Evolutionary conservation across 2,888 invertebrate species (phyloP), one percentile per base, ranked within the genome.

Genomic region (Erebia ligea): DNA sequence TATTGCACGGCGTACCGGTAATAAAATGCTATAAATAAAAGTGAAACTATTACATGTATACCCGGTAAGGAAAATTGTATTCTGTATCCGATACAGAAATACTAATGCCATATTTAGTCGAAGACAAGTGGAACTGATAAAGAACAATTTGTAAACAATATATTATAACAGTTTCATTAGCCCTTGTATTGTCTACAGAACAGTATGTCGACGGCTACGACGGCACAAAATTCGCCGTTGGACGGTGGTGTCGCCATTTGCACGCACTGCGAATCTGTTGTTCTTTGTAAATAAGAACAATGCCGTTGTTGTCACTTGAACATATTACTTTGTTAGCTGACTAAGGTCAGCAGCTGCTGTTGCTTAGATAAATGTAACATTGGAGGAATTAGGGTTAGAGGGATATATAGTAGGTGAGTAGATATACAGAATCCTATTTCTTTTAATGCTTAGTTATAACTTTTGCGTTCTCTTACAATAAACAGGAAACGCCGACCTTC

Each of bases 141-240:
- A 62, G 62, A 70, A 75, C 42, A 61, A 63, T 52, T 73, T 75
- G 73, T 67, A 69, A 70, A 72, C 71, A 70, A 70, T 75, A 75
- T 76, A 74, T 74, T 68, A n/a, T n/a, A n/a, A 72, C 70, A 59
- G 67, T 70, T 74, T 73, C 71, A 74, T 72, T 72, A 69, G 75
- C 42, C 66, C 71, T 69, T 68, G 73, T 72, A 69, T 67, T 69
- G 72, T 72, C 65, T 68, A 59, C 69, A 68, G 58, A 64, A 69
- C 56, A 70, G 69, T 64, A 67, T 71, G 72, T 69, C 57, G 67
- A 25, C 65, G 65, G 42, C 67, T 25, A 45, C 67, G 34, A 25
- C 56, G 71, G 67, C 70, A 71, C 71, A 72, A 73, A 69, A 76
- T 70, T 73, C 71, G 61, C 71, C 68, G 70, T 71, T 70, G 71